Evolutionary conservation across 2,113 vertebrate genomes (phyloP), one percentile per base, ranked within the genome.

Genomic region (Carlito syrichta): DNA sequence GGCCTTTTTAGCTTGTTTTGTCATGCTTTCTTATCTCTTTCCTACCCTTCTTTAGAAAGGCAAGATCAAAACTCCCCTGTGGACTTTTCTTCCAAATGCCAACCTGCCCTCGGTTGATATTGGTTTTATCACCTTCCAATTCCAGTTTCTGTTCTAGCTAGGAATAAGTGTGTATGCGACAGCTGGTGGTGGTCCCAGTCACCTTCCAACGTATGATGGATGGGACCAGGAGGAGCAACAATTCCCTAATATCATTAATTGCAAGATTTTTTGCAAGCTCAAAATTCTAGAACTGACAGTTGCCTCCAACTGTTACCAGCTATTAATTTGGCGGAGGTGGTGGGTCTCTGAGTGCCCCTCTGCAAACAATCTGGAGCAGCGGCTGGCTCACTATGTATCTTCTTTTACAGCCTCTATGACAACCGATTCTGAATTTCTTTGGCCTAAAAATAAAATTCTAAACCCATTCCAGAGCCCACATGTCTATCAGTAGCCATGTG

Each of bases 281-380:
- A 89, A 79, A 96, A 96, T 89, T 78, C 95, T 91, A 95, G 88
- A 92, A 74, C 79, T 89, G 83, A 97, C 97, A 86, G 95, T 94
- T 96, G 98, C 89, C 56, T 89, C 91, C 98, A 97, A 97, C 91
- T 97, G 94, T 74, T 86, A 79, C 60, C 98, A 98, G 98, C 97
- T 97, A 94, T 96, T 96, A 69, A 76, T 76, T 83, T 86, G 88
- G 96, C 85, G 56, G 52, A 76, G 79, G 27, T 50, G 30, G 69
- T 62, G 22, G 58, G 45, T 22, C 23, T 48, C 56, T 2, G 43
- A 86, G 56, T 32, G 48, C 40, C 60, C 91, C 91, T 93, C 69
- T 69, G 20, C 86, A 94, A 92, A 86, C 73, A 68, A 38, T 92
- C 68, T 25, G 73, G 40, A 82, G 40, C 79, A 63, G 86, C 0